Evolutionary conservation across 35 echinoderm and acorn worm species (phyloP).

Genomic region (Hemicentrotus pulcherrimus): DNA sequence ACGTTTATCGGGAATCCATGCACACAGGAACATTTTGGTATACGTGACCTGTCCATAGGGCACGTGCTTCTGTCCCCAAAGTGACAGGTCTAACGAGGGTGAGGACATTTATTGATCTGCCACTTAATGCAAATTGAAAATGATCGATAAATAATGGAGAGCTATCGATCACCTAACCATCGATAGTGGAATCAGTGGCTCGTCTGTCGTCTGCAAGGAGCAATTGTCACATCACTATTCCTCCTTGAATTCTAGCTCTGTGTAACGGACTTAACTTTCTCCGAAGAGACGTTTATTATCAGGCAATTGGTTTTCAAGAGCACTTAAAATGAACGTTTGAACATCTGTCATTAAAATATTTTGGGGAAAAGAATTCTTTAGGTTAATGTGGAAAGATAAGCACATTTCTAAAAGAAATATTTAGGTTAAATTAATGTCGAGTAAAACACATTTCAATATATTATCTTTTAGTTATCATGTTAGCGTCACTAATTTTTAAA

Average conservation of each 20-base stretch:
- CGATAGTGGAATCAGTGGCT: neutral
- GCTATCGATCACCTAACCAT: neutral
- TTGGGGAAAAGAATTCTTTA: too few relatives aligned
- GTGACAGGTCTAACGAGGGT: neutral
- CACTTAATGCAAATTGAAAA: conserved; percentile 11
- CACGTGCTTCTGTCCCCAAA: neutral
- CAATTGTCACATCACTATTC: neutral
- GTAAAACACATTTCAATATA: too few relatives aligned
- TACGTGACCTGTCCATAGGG: neutral
- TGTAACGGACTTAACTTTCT: neutral
- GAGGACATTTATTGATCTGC: conserved; percentile 11
- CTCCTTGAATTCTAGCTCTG: neutral
- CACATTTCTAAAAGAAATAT: too few relatives aligned
- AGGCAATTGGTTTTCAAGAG: neutral
- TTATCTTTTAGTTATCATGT: too few relatives aligned
- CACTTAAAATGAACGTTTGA: too few relatives aligned
- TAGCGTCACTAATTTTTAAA: too few relatives aligned
- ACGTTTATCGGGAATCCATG: neutral
- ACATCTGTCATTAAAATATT: too few relatives aligned
- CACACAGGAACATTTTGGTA: neutral
- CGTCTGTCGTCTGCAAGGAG: neutral
- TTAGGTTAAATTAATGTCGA: too few relatives aligned
- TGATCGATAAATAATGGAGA: neutral
- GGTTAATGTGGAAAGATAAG: too few relatives aligned
- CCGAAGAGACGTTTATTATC: neutral